Evolutionary conservation across 2,113 vertebrate genomes (phyloP), one percentile per base, ranked within the genome.

Genomic region (Setophaga kirtlandii): DNA sequence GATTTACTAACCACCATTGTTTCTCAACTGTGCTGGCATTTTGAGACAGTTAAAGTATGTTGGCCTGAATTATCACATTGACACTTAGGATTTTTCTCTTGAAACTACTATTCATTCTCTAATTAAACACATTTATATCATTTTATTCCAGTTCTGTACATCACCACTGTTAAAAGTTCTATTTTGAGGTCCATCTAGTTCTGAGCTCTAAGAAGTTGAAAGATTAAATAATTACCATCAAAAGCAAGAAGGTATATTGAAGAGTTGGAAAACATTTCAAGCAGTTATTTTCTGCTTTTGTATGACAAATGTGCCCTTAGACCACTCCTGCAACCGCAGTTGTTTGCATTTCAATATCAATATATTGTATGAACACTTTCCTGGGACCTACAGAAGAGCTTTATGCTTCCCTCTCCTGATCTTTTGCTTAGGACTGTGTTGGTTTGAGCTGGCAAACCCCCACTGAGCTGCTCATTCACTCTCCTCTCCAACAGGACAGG

Each of bases 301-400:
- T 78, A 25, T 0, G 0, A 63, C n/a, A 58, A 42, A 28, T 13
- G 7, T 1, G 5, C n/a, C 69, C 33, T 37, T 49, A 74, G 37
- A 46, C 9, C 19, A 62, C 23, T 77, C 39, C 23, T 7, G 13
- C 42, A 92, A 74, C 21, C 59, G 31, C 30, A 76, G 15, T 4
- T 3, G 1, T 60, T 59, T 35, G 39, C 30, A 63, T 56, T 90
- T 67, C 27, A 46, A 3, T 47, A 69, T 44, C 70, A 76, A 23
- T 37, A 19, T 28, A 62, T 9, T 12, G 7, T 33, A 76, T 2
- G 0, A 68, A 68, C 21, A 55, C 30, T 17, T 79, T 52, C 35
- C 58, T 85, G 35, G 8, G 9, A 53, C 44, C 41, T 39, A 69
- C 21, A 64, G 79, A 50, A 82, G 1, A 64, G 49, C n/a, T 80